Conservation (phyloP, 1,140 invertebrate species). For the Lasaia peninsularis region DNA sequence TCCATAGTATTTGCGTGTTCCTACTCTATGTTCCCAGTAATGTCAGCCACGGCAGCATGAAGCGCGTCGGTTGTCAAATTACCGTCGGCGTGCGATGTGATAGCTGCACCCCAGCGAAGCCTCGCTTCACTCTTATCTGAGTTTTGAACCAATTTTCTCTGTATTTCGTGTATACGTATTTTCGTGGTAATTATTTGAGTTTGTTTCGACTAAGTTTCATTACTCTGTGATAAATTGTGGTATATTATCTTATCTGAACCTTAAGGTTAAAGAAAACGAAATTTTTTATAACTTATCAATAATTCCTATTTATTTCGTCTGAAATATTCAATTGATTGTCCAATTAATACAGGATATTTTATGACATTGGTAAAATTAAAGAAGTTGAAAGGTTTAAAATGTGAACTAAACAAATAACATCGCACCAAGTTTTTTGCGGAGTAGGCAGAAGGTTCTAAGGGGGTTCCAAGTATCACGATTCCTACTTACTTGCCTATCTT, state of each 20-base stretch:
- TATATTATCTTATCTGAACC: neutral
- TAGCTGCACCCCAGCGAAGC: constrained; percentile 6
- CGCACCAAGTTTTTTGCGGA: too few relatives aligned
- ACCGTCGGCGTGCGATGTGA: constrained; percentile 19
- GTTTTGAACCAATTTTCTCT: constrained; percentile 10
- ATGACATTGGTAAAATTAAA: too few relatives aligned
- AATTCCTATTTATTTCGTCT: too few relatives aligned
- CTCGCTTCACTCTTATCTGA: constrained; percentile 8
- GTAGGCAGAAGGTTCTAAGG: too few relatives aligned
- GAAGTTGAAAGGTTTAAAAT: too few relatives aligned
- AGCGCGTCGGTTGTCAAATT: constrained; percentile 23
- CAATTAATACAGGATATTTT: too few relatives aligned
- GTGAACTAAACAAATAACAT: too few relatives aligned
- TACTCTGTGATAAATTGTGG: neutral
- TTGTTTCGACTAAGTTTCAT: neutral
- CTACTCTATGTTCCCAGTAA: constrained; percentile 14
- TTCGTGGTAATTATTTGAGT: neutral
- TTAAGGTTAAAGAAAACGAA: too few relatives aligned
- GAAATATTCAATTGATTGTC: too few relatives aligned
- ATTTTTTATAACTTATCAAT: too few relatives aligned
- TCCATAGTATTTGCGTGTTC: neutral
- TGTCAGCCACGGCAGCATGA: constrained; percentile 16
- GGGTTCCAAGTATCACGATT: too few relatives aligned
- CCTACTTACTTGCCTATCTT: too few relatives aligned
- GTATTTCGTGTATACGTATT: constrained; percentile 1